Percentiles rank a stretch among this genome's conserved stretches.
Conservation (phyloP, 2,888 invertebrate species). For the Torymus auratus region DNA sequence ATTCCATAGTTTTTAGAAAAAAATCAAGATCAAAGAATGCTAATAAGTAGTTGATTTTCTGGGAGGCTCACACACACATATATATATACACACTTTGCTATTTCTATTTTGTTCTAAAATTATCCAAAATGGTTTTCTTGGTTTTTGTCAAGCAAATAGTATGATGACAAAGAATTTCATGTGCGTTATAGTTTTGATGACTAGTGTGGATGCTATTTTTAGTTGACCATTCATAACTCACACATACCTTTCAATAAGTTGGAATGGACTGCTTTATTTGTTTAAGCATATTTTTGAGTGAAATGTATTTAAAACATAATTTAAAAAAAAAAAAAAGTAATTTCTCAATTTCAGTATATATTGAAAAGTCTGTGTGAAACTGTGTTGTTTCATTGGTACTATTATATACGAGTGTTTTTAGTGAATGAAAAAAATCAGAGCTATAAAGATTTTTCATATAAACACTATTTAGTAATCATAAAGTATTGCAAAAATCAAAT, state of each 20-base stretch:
- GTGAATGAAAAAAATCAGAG: too few relatives aligned
- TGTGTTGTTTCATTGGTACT: too few relatives aligned
- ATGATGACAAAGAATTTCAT: conserved; percentile 47
- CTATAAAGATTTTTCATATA: background rate
- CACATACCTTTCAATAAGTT: conserved; percentile 49
- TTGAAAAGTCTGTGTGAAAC: too few relatives aligned
- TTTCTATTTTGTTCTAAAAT: conserved; percentile 27
- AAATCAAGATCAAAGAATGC: too few relatives aligned
- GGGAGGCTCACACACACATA: too few relatives aligned
- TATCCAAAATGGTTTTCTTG: conserved; percentile 36
- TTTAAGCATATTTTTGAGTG: conserved; percentile 1
- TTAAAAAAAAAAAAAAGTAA: background rate
- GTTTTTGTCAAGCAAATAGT: conserved; percentile 36
- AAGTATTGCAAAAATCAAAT: conserved; percentile 6
- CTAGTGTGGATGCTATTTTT: conserved; percentile 50
- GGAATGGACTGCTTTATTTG: conserved; percentile 59
- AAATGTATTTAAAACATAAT: background rate
- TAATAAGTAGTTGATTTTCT: too few relatives aligned
- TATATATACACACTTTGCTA: background rate
- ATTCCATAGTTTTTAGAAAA: too few relatives aligned
- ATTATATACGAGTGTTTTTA: too few relatives aligned
- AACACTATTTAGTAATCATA: conserved; percentile 6
- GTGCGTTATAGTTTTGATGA: conserved; percentile 43
- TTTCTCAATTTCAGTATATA: too few relatives aligned
- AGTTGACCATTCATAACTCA: conserved; percentile 54